These are phyloP conservation scores for Corythornis madagascariensis DNA, from an alignment of 2,113 vertebrate genomes.

Conservation along the genomic window DNA sequence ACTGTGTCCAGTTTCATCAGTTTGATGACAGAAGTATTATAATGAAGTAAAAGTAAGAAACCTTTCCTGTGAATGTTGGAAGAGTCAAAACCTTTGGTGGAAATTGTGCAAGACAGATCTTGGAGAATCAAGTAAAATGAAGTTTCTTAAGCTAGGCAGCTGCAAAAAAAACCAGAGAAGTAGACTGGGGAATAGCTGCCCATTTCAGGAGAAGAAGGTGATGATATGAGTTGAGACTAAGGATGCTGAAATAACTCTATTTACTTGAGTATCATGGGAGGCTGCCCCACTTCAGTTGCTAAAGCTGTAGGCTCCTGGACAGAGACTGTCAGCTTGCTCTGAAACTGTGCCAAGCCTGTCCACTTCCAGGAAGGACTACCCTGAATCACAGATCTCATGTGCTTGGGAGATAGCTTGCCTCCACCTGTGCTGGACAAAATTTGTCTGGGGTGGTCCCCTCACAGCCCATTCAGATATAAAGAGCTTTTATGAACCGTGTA, in stretches of 20 bases:
- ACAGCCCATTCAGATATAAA: background rate
- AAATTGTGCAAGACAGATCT: background rate
- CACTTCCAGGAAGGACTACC: background rate
- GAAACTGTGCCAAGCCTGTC: background rate
- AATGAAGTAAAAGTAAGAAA: background rate
- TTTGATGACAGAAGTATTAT: background rate
- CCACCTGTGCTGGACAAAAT: background rate
- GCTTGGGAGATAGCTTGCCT: background rate
- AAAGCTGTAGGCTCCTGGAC: background rate
- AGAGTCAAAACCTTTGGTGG: background rate
- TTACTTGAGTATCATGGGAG: background rate
- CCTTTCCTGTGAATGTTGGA: background rate
- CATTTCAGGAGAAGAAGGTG: background rate
- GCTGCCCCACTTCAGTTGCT: background rate
- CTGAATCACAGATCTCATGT: background rate
- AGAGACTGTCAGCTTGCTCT: background rate
- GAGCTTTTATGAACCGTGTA: background rate
- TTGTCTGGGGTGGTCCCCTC: background rate
- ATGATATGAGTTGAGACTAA: background rate
- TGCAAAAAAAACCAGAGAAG: background rate
- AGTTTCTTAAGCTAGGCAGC: background rate
- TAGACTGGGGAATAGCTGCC: background rate
- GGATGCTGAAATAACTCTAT: background rate
- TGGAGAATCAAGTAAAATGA: fast-evolving
- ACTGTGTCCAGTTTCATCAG: background rate